Conservation (phyloP, 2,113 vertebrate genomes). For the Haplotaxodon microlepis region DNA sequence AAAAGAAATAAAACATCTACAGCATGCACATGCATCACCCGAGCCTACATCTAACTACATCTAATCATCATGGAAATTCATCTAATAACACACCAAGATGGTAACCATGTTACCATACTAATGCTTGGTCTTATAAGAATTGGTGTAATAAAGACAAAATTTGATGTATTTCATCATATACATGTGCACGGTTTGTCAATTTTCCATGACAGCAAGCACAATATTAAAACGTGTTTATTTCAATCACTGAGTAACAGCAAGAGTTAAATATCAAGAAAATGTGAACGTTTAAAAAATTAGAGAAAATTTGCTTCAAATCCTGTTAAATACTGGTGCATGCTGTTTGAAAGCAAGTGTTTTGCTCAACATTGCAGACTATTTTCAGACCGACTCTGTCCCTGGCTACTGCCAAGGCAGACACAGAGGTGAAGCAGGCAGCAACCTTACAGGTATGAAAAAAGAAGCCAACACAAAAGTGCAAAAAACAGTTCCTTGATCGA, state of each 20-base stretch:
- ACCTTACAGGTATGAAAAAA: neutral
- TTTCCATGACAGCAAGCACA: neutral
- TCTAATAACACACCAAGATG: neutral
- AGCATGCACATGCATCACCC: neutral
- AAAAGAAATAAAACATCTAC: rapidly evolving
- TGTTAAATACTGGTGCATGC: rapidly evolving
- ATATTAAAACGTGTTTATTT: neutral
- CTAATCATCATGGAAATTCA: neutral
- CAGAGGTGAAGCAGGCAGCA: neutral
- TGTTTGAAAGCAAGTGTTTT: neutral
- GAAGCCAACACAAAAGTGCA: neutral
- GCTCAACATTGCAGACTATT: neutral
- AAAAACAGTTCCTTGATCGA: rapidly evolving
- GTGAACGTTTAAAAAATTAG: neutral
- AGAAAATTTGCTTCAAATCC: neutral
- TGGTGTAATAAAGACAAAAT: neutral
- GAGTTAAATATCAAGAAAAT: neutral
- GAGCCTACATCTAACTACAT: rapidly evolving
- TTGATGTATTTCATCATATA: neutral
- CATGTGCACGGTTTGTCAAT: rapidly evolving
- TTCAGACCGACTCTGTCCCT: neutral
- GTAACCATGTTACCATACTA: neutral
- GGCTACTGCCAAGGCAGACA: neutral
- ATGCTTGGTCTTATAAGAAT: neutral
- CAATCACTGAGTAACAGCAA: neutral